These are phyloP conservation scores for Axea sp. DNA, from an alignment of 2,888 invertebrate genomes.

Conservation along the genomic window DNA sequence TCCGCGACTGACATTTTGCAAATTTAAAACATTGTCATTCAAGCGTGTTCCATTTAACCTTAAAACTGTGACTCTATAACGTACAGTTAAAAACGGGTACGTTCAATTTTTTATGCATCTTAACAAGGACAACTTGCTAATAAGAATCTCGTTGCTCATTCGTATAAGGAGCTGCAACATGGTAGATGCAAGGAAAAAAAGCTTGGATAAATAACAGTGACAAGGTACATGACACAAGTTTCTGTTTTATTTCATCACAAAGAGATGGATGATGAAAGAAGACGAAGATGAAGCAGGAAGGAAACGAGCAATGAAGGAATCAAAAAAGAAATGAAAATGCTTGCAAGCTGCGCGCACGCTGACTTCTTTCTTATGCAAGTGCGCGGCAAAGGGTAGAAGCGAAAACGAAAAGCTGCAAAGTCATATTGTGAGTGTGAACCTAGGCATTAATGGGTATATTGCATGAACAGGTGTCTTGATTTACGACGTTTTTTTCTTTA, in stretches of 20 bases:
- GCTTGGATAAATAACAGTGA: slow-evolving; percentile 44
- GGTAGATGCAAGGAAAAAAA: slow-evolving; percentile 26
- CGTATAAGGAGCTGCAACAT: slow-evolving; percentile 15
- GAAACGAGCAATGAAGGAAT: not conserved
- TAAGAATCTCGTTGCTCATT: slow-evolving; percentile 57
- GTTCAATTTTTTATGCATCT: slow-evolving; percentile 37
- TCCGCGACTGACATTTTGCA: too few relatives aligned
- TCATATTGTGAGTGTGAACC: slow-evolving; percentile 21
- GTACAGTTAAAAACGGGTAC: slow-evolving; percentile 12
- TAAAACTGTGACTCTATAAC: slow-evolving; percentile 16
- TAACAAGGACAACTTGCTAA: slow-evolving; percentile 52
- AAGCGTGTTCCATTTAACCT: slow-evolving; percentile 22
- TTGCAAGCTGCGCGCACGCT: slow-evolving; percentile 10
- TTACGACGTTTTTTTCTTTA: too few relatives aligned
- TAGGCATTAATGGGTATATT: slow-evolving; percentile 5
- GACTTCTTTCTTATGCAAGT: slow-evolving; percentile 21
- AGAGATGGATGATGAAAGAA: slow-evolving; percentile 23
- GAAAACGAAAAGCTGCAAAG: slow-evolving; percentile 23
- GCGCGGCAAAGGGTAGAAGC: slow-evolving; percentile 1
- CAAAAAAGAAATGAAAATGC: not conserved
- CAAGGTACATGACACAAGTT: slow-evolving; percentile 23
- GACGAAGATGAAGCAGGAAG: not conserved
- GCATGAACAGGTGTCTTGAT: slow-evolving; percentile 31
- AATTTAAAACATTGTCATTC: slow-evolving; percentile 32
- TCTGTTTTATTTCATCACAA: slow-evolving; percentile 29